Conservation (phyloP, 2,888 invertebrate genomes). For the Chrysotoxum bicinctum region DNA sequence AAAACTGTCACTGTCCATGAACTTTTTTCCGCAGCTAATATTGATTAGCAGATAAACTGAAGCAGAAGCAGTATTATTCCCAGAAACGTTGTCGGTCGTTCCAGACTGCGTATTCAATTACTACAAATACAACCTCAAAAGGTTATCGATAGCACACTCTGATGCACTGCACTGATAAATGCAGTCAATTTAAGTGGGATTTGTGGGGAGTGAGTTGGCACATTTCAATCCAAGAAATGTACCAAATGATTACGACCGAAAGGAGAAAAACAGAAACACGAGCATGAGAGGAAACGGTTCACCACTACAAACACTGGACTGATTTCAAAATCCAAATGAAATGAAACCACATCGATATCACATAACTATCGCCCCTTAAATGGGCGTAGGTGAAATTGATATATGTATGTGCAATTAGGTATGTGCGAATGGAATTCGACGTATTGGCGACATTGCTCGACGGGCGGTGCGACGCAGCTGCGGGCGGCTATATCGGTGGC, state of each 20-base stretch:
- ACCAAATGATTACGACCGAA: not conserved
- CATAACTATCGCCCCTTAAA: constrained; percentile 2
- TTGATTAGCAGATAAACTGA: constrained; percentile 51
- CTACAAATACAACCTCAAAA: constrained; percentile 39
- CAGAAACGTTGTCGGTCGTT: constrained; percentile 21
- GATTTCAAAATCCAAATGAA: constrained; percentile 10
- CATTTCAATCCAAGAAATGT: not conserved
- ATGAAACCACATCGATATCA: constrained; percentile 2
- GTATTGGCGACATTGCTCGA: not conserved
- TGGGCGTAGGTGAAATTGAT: constrained; percentile 35
- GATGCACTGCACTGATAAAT: constrained; percentile 47
- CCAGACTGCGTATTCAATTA: constrained; percentile 47
- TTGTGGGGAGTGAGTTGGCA: constrained; percentile 18
- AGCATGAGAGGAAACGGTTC: constrained; percentile 22
- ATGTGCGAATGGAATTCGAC: constrained; percentile 31
- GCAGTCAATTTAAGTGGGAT: constrained; percentile 31
- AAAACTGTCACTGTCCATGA: constrained; percentile 47
- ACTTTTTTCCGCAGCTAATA: constrained; percentile 41
- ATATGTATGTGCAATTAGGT: too few relatives aligned
- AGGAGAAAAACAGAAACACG: not conserved
- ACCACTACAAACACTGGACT: not conserved
- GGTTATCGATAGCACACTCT: constrained; percentile 62
- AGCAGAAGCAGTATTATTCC: not conserved
- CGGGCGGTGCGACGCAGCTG: not conserved
- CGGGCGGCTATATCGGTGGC: not conserved